Evolutionary conservation across 2,888 invertebrate genomes (phyloP), one percentile per base, ranked within the genome.

Genomic region (Limnephilus rhombicus): DNA sequence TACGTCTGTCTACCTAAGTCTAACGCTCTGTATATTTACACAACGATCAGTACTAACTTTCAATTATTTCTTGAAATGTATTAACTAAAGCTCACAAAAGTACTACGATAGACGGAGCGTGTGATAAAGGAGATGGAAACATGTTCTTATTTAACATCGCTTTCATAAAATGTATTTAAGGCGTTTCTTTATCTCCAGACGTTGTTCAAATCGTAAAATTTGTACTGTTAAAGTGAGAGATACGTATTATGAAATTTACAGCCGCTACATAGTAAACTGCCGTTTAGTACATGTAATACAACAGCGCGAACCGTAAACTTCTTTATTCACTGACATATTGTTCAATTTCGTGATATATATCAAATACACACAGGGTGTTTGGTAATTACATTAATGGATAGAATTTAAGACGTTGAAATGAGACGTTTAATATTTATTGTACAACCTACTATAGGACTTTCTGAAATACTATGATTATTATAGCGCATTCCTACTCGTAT

Each of bases 251-350:
- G 41, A 41, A 85, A 41, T 86, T 86, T 86, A 86, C 45, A 86
- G 24, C 45, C 37, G 9, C 45, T 86, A 45, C 29, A 24, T n/a
- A 49, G 45, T 86, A 86, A 49, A 45, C 29, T 86, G 41, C 37
- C 49, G 29, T 86, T 86, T 86, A 86, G 29, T 37, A 45, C 86
- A 49, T 49, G 29, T 86, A 45, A n/a, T 29, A 86, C 45, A 68
- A 68, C n/a, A 29, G n/a, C 15, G 13, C 37, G n/a, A 86, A 45
- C 45, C 37, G 29, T 86, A 86, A 86, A 86, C 11, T 29, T 24
- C 86, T 86, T 86, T 86, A 86, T 86, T 86, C 86, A 29, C 45
- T n/a, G 18, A 29, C n/a, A n/a, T n/a, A 86, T 86, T 86, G 86
- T 86, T 86, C 41, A 86, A 85, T 86, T n/a, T 45, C 49, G 24